Evolutionary conservation across 35 echinoderm and acorn worm species (phyloP).

Genomic region (Acanthaster planci): DNA sequence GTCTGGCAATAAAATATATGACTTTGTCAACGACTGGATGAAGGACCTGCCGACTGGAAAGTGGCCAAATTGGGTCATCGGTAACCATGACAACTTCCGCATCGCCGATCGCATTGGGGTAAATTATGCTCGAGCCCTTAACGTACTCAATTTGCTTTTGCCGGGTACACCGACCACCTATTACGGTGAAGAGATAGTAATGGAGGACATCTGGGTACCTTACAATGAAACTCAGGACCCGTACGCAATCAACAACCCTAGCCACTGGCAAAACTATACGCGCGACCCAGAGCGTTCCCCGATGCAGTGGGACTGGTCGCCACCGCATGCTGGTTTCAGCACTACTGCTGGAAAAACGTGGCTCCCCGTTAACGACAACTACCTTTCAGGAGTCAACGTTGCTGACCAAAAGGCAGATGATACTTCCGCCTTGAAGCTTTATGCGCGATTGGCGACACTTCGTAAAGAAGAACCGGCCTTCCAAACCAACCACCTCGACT

Average conservation of each 20-base stretch:
- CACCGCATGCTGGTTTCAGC: constrained; percentile 77
- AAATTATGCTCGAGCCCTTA: constrained; percentile 53
- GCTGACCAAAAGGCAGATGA: constrained; percentile 55
- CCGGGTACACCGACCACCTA: constrained; percentile 89
- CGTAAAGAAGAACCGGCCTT: constrained; percentile 52
- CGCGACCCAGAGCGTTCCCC: constrained; percentile 86
- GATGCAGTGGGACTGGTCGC: constrained; percentile 72
- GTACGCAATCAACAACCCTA: constrained; percentile 81
- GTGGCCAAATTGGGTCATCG: constrained; percentile 95
- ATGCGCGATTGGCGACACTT: constrained; percentile 37
- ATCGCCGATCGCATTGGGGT: constrained; percentile 52
- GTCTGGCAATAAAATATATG: constrained; percentile 46
- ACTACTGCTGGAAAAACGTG: constrained; percentile 64
- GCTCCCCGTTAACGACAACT: constrained; percentile 77
- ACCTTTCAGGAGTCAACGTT: constrained; percentile 69
- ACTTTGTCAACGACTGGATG: constrained; percentile 64
- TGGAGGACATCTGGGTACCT: constrained; percentile 69
- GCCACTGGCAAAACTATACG: constrained; percentile 77
- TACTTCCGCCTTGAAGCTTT: constrained; percentile 55
- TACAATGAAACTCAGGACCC: constrained; percentile 88
- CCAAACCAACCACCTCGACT: constrained; percentile 71
- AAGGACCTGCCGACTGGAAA: constrained; percentile 31
- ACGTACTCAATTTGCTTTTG: constrained; percentile 66
- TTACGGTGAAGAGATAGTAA: constrained; percentile 85
- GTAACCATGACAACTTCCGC: constrained; percentile 84